Evolutionary conservation across 1,140 invertebrate species (phyloP).

Genomic region (Camponotus floridanus): DNA sequence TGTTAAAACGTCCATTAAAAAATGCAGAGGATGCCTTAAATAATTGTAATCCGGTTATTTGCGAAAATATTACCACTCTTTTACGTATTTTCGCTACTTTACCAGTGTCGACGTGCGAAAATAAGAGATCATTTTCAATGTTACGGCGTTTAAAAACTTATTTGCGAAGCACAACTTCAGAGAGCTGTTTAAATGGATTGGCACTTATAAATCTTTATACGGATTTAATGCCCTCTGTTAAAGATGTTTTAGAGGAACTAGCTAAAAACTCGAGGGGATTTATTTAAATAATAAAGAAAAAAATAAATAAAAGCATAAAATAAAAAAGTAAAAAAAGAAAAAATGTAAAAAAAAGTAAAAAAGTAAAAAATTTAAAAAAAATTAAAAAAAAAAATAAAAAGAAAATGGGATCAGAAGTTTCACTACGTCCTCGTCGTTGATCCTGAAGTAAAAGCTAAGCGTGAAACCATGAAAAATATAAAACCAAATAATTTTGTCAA

Average conservation of each 20-base stretch:
- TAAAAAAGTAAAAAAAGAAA: too few species aligned
- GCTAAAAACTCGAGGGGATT: background rate
- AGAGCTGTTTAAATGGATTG: constrained; percentile 5
- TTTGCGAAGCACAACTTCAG: background rate
- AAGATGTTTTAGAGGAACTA: constrained; percentile 9
- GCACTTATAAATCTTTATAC: constrained; percentile 8
- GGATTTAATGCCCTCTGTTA: background rate
- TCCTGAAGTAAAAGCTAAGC: too few species aligned
- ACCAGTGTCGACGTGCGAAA: background rate
- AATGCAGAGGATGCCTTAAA: constrained; percentile 13
- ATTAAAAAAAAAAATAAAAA: too few species aligned
- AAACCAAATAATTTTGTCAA: too few species aligned
- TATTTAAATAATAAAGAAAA: background rate
- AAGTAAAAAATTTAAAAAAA: too few species aligned
- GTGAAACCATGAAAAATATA: too few species aligned
- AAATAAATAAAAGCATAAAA: background rate
- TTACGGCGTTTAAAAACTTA: background rate
- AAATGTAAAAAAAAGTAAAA: too few species aligned
- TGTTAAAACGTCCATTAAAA: constrained; percentile 19
- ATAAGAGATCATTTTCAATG: constrained; percentile 9
- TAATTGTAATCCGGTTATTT: constrained; percentile 21
- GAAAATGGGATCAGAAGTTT: too few species aligned
- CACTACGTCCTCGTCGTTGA: too few species aligned
- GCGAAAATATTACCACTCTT: constrained; percentile 7
- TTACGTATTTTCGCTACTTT: constrained; percentile 22